A percentile compares a stretch with the other conserved stretches of the same genome.
phyloP scores from a whole-genome alignment of 1,140 invertebrate species.

The Drosophila tropicalis region DNA sequence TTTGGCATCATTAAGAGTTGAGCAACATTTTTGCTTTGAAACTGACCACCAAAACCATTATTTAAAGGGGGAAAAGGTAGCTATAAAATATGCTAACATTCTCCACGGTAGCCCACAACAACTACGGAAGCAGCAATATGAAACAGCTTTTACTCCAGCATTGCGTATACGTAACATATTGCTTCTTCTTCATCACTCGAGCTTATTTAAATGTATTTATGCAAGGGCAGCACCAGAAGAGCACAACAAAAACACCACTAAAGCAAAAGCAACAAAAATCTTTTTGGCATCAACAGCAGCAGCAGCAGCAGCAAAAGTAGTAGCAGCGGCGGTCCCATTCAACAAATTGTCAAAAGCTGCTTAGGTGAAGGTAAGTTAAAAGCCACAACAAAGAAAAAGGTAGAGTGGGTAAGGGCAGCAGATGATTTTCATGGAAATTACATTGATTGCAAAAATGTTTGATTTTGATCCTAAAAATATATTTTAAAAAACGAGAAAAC shows the following conservation, averaged over 20 bases:
- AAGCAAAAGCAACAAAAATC: constrained; percentile 12
- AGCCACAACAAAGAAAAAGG: not conserved
- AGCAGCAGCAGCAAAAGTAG: not conserved
- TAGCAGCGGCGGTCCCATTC: constrained; percentile 45
- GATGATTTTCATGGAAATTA: not conserved
- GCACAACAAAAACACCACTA: constrained; percentile 12
- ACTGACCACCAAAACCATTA: constrained; percentile 74
- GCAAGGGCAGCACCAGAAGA: constrained; percentile 51
- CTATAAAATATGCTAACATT: constrained; percentile 72
- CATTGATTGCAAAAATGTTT: constrained; percentile 8
- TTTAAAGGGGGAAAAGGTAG: constrained; percentile 61
- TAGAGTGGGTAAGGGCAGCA: not conserved
- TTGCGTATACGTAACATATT: constrained; percentile 79
- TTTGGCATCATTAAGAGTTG: constrained; percentile 57
- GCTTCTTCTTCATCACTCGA: constrained; percentile 26
- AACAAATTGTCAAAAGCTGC: constrained; percentile 80
- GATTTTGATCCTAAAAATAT: not conserved
- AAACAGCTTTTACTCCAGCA: constrained; percentile 39
- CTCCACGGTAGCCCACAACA: constrained; percentile 54
- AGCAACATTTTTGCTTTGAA: constrained; percentile 5
- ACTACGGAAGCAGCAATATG: constrained; percentile 24
- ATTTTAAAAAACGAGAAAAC: not conserved
- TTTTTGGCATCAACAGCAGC: not conserved
- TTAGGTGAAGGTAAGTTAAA: constrained; percentile 31
- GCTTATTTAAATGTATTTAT: constrained; percentile 80